Base-by-base conservation (phyloP, 2,888 invertebrate species). In the Apamea crenata region DNA sequence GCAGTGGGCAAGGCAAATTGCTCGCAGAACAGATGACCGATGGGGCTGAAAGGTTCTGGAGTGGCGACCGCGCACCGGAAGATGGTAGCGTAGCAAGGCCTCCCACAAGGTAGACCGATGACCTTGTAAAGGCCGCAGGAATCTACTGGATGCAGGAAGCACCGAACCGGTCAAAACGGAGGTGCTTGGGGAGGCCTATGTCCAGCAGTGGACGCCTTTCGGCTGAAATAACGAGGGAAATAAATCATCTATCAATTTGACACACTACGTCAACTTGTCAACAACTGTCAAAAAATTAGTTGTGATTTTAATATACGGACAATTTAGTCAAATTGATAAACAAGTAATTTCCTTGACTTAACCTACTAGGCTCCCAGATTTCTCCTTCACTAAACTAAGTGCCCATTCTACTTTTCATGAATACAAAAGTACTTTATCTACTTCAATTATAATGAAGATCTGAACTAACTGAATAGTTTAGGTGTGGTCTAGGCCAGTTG, bases 391-490 rank as follows among this genome's bases (percentile, higher is more conserved):
- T 44, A 21, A 40, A 44, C 29, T 56, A 69, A 40, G 40, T 61
- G n/a, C 36, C 72, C 66, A 56, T 25, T 73, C 36, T 66, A 66
- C 67, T 81, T 77, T 71, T 77, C 81, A 81, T 81, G 77, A 81
- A 81, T 81, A 81, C 81, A 81, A 67, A 56, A 81, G 81, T 68
- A 66, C 56, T 78, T 67, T 61, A 69, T 53, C 53, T 69, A 73
- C 72, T 73, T 53, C 82, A 65, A 82, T 63, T 73, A 50, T 73
- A 65, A 78, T 78, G 69, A 32, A 78, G 72, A 73, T 73, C 82
- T 78, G 59, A 82, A 82, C 72, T 59, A 73, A 70, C 63, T 82
- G 63, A 82, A 82, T 81, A 82, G 65, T 73, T 82, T 12, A 82
- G 25, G 40, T 78, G 72, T 44, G 78, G 82, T 66, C 59, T 73